Evolutionary conservation across 30 jellyfish, hydroid and myxozoan genomes (phyloP), one percentile per base, ranked within the genome.

Genomic region (Turritopsis dohrnii): DNA sequence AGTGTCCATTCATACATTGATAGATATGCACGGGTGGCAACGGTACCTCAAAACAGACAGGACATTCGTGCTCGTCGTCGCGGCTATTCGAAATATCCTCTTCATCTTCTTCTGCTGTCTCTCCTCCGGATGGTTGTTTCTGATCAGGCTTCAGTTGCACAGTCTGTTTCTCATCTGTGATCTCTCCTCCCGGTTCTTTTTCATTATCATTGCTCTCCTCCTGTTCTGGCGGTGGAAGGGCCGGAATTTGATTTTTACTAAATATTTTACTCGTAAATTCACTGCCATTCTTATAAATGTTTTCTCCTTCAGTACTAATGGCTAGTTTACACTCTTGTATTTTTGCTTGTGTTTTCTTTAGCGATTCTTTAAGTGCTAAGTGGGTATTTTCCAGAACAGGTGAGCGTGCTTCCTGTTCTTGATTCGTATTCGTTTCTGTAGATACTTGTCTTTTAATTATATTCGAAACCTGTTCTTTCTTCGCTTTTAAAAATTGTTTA

Each of bases 1-100:
- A 28, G 72, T 82, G 89, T 23, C 89, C 89, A 29, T 82, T 82
- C 71, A 21, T 82, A 71, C 89, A 82, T 52, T 82, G 89, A 66
- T 82, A 82, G 21, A 82, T 82, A 26, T 82, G 89, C 25, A 82
- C 74, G 27, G 89, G 89, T 16, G 89, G 89, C 16, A 82, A 54
- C 5, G 89, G 89, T 16, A 82, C 25, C 29, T 82, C 89, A 29
- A 82, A 82, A 52, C 89, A 82, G 18, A 82, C 76, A 16, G 89
- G 89, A 28, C 89, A 82, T 31, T 82, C 89, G 25, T 82, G 72
- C 17, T 82, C 89, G 19, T 82, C 76, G 16, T 82, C 89, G 13
- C 60, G 60, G 13, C 9, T 3, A 41, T 41, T 41, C 60, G 60
- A 5, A 41, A 41, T 13, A 13, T 54, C 66, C 20, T 54, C 66